phyloP scores from a whole-genome alignment of 2,797 vertebrate genomes.

The Anableps anableps region DNA sequence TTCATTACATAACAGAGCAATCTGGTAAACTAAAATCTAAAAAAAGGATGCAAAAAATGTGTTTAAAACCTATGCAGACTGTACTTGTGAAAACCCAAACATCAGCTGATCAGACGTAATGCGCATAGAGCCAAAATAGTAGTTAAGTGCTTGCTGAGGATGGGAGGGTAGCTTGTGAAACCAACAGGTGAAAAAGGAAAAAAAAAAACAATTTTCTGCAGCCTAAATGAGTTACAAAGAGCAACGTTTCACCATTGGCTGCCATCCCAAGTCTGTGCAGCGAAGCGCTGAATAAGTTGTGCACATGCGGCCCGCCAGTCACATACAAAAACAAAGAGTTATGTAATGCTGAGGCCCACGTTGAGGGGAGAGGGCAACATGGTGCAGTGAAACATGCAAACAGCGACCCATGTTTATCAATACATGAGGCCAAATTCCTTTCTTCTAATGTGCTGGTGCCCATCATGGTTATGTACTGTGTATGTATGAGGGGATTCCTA shows the following conservation, averaged over 20 bases:
- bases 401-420: constrained; percentile 26
- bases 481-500: constrained; percentile 3
- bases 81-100: constrained; percentile 34
- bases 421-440: constrained; percentile 2
- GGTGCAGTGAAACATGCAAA: constrained; percentile 49
- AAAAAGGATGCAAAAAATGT: constrained; percentile 46
- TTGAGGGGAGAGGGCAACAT: constrained; percentile 66
- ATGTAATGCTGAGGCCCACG: constrained; percentile 78
- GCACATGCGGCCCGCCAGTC: constrained; percentile 59
- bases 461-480: not conserved
- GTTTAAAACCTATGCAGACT: constrained; percentile 31
- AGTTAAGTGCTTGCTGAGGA: constrained; percentile 16
- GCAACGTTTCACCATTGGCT: constrained; percentile 57
- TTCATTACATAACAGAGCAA: constrained; percentile 69
- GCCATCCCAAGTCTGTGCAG: constrained; percentile 61
- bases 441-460: constrained; percentile 11
- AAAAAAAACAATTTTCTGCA: constrained; percentile 61
- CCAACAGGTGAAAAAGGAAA: constrained; percentile 18
- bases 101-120: constrained; percentile 50
- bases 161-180: constrained; percentile 9
- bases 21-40: constrained; percentile 55
- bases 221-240: constrained; percentile 65
- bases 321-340: constrained; percentile 74
- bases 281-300: constrained; percentile 68
- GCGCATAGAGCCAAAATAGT: constrained; percentile 26